Conservation (phyloP, 2,888 invertebrate species). For the Eupithecia exiguata region DNA sequence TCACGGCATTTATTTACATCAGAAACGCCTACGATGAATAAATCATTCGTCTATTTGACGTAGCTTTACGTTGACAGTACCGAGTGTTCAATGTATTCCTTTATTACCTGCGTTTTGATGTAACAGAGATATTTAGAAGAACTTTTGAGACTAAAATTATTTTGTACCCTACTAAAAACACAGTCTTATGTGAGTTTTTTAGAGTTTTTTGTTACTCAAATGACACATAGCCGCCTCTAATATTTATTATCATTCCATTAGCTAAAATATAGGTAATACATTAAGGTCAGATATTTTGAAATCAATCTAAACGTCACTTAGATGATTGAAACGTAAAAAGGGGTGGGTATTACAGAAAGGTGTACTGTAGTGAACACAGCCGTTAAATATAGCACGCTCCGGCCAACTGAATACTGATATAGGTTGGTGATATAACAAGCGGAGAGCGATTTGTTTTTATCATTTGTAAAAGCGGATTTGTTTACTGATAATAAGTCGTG, state of each 20-base stretch:
- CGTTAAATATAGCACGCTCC: conserved; percentile 21
- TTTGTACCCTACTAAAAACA: background rate
- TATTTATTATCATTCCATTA: too few relatives aligned
- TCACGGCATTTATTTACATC: conserved; percentile 51
- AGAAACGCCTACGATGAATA: conserved; percentile 51
- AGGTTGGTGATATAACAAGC: background rate
- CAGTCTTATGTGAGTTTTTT: background rate
- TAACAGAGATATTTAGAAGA: background rate
- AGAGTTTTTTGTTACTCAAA: background rate
- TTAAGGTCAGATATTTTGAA: too few relatives aligned
- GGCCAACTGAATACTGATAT: conserved; percentile 9
- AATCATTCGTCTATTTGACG: conserved; percentile 45
- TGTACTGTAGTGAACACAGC: background rate
- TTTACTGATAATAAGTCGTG: too few relatives aligned
- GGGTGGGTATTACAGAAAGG: background rate
- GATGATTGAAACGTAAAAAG: background rate
- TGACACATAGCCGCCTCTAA: too few relatives aligned
- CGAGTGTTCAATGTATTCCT: background rate
- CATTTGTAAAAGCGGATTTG: too few relatives aligned
- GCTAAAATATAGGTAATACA: too few relatives aligned
- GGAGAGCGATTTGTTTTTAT: background rate
- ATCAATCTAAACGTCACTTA: background rate
- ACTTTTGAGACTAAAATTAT: background rate
- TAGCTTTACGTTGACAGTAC: background rate
- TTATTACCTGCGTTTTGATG: background rate